A percentile compares a stretch with the other conserved stretches of the same genome.
Conservation (phyloP, 2,113 vertebrate genomes). For the rat (Rattus norvegicus) region DNA sequence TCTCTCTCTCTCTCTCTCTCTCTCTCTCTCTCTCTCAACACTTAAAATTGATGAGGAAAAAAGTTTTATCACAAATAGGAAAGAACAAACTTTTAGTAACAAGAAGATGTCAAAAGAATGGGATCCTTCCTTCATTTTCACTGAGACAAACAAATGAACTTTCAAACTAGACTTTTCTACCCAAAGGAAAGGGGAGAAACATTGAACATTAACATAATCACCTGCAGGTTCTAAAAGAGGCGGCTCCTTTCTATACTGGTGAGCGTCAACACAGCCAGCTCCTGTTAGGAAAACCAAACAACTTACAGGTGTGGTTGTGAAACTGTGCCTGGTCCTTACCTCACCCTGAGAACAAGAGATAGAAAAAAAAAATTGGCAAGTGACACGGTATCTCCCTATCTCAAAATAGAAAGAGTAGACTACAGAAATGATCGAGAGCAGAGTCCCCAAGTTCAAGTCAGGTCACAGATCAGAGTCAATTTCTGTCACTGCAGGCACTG, state of each 20-base stretch:
- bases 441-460: neutral
- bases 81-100: neutral
- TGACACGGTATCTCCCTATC: neutral
- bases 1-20: neutral
- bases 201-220: too few relatives aligned
- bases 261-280: neutral
- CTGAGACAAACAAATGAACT: neutral
- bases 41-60: neutral
- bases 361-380: neutral
- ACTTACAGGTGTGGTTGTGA: neutral
- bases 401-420: neutral
- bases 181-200: neutral
- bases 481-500: neutral
- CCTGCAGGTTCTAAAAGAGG: too few relatives aligned
- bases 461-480: neutral
- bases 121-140: neutral
- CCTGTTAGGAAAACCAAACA: constrained; percentile 36
- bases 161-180: neutral
- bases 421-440: neutral
- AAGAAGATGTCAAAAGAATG: neutral
- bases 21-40: too few relatives aligned
- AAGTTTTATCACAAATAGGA: neutral
- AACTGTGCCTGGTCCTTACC: neutral
- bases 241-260: neutral
- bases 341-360: neutral